Evolutionary conservation across 2,797 vertebrate genomes (phyloP), one percentile per base, ranked within the genome.

Genomic region (Momotus momota): DNA sequence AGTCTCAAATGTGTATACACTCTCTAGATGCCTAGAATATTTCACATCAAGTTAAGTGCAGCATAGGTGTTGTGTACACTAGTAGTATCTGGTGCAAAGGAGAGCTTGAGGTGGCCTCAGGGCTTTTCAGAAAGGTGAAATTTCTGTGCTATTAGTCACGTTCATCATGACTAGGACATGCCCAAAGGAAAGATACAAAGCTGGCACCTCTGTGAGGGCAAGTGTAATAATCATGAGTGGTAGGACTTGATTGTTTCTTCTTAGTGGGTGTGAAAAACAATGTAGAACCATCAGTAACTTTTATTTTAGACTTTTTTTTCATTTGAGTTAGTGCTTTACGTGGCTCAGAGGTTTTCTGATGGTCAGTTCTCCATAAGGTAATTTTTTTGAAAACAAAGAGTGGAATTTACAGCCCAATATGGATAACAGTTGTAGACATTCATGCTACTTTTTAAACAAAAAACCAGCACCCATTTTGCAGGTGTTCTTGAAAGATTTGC

Each of bases 401-500:
- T 81, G 80, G 48, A 73, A 64, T 90, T 88, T 93, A 61, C 51
- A 77, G 41, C 15, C 35, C n/a, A 60, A 3, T 73, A 70, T 12
- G 31, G 20, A 23, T 71, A 75, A 79, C 70, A 95, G 51, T 49
- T 78, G 75, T 64, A 94, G 67, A 86, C 86, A 66, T 12, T 77
- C 61, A 64, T 57, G 78, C 80, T 49, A 12, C 38, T 74, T 91
- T 86, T 94, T 51, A 94, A 90, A 95, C 51, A 97, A 91, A 95
- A 94, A 93, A 81, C 81, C 66, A 95, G 86, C 91, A 90, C 41
- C 80, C 45, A 2, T 91, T 94, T 94, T 95, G 82, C 90, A 95
- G 7, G 23, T 90, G 73, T 88, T 92, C 81, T 67, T 86, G 58
- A 94, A 97, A 93, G 82, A 96, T 94, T 93, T 83, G 77, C 70